phyloP scores from a whole-genome alignment of 2,888 invertebrate species.

The Cerastis rubricosa region DNA sequence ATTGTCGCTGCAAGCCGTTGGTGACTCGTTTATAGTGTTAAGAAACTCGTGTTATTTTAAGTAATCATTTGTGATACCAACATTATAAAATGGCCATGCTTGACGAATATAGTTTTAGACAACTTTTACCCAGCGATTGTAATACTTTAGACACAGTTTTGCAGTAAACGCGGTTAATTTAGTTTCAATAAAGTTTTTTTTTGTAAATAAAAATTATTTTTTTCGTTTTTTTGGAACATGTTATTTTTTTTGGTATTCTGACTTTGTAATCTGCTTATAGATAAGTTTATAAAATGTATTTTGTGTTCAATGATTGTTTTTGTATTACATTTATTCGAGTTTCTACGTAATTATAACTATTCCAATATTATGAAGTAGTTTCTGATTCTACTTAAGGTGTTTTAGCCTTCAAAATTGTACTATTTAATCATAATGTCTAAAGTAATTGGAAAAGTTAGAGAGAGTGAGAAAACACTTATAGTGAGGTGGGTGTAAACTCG shows the following conservation, averaged over 20 bases:
- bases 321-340: conserved; percentile 34
- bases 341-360: conserved; percentile 40
- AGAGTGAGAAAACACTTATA: conserved; percentile 35
- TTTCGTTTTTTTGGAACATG: conserved; percentile 34
- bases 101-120: conserved; percentile 61
- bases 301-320: conserved; percentile 51
- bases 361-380: conserved; percentile 44
- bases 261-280: conserved; percentile 36
- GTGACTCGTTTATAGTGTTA: conserved; percentile 61
- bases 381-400: conserved; percentile 57
- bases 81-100: conserved; percentile 69
- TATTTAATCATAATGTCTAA: conserved; percentile 45
- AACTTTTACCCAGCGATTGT: conserved; percentile 64
- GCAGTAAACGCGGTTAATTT: conserved; percentile 37
- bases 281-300: conserved; percentile 52
- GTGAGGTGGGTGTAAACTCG: conserved; percentile 31
- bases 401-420: conserved; percentile 59
- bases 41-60: conserved; percentile 64
- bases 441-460: conserved; percentile 40
- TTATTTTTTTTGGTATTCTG: conserved; percentile 43
- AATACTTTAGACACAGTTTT: conserved; percentile 38
- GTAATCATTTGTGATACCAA: conserved; percentile 70
- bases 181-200: conserved; percentile 20
- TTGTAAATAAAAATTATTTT: conserved; percentile 8
- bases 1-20: conserved; percentile 55